Conservation (phyloP, 2,888 invertebrate species). For the Tubulanus polymorphus region DNA sequence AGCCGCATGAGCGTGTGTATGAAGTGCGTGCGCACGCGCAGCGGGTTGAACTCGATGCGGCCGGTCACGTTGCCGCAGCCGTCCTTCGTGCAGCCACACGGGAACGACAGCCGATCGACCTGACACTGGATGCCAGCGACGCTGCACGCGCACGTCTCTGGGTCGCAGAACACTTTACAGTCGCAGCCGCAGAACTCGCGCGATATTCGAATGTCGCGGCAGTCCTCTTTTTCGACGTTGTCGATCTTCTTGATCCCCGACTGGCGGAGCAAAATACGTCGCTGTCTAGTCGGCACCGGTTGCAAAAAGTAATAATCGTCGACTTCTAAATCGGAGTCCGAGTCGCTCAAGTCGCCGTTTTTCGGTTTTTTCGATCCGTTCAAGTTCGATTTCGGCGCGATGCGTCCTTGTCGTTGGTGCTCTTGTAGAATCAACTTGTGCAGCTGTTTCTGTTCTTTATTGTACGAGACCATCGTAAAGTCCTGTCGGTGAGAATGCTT, state of each 20-base stretch:
- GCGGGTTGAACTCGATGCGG: constrained; percentile 92
- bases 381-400: constrained; percentile 31
- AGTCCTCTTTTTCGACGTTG: constrained; percentile 87
- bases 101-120: constrained; percentile 92
- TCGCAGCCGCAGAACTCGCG: constrained; percentile 64
- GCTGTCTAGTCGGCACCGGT: constrained; percentile 87
- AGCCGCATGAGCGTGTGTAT: constrained; percentile 90
- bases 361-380: constrained; percentile 9
- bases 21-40: constrained; percentile 91
- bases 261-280: constrained; percentile 80
- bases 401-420: constrained; percentile 61
- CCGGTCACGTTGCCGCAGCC: constrained; percentile 90
- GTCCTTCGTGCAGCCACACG: constrained; percentile 92
- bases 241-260: constrained; percentile 93
- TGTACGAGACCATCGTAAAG: constrained; percentile 83
- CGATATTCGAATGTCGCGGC: constrained; percentile 83
- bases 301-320: constrained; percentile 57
- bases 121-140: constrained; percentile 95
- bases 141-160: constrained; percentile 91
- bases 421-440: constrained; percentile 76
- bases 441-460: constrained; percentile 78
- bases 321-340: constrained; percentile 39
- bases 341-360: constrained; percentile 23
- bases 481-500: constrained; percentile 67
- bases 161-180: constrained; percentile 70